Evolutionary conservation across 2,797 vertebrate species (phyloP), one percentile per base, ranked within the genome.

Genomic region (Megalops cyprinoides): DNA sequence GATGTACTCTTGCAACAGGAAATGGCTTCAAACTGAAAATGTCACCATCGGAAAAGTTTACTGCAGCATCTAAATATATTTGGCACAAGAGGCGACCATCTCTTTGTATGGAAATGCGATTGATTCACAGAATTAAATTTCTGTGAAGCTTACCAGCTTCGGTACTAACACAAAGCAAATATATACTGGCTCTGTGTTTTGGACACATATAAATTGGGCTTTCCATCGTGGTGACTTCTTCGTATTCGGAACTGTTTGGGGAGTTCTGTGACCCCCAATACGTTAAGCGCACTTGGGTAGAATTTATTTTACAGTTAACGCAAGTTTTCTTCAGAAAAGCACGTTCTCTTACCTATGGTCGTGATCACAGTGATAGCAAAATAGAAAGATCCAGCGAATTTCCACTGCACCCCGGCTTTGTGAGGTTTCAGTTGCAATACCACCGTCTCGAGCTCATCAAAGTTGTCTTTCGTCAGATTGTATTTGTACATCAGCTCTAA

Each of bases 351-450:
- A 98, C 97, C 97, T 91, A 98, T 98, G 42, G 97, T 98, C 18
- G 97, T 98, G 91, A 98, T 98, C 88, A 98, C 97, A 78, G 97
- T 97, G 93, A 98, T 97, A 91, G 97, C 97, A 92, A 98, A 98
- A 89, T 98, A 98, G 91, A 98, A 97, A 53, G 97, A 97, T 15
- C 97, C 97, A 48, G 97, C 94, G 91, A 98, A 98, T 83, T 90
- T 92, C 97, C 97, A 98, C 95, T 98, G 97, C 88, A 97, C 92
- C 18, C 97, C 97, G 81, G 96, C 97, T 92, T 97, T 97, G 92
- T 98, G 97, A 48, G 97, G 96, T 90, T 97, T 97, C 56, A 97
- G 95, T 89, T 95, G 92, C 90, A 98, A 89, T 81, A 98, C 96
- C 85, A 98, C 96, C 87, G 85, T 87, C 90, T 97, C 96, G 79